Conservation (phyloP, 1,140 invertebrate genomes). For the Drosophila lacteicornis region DNA sequence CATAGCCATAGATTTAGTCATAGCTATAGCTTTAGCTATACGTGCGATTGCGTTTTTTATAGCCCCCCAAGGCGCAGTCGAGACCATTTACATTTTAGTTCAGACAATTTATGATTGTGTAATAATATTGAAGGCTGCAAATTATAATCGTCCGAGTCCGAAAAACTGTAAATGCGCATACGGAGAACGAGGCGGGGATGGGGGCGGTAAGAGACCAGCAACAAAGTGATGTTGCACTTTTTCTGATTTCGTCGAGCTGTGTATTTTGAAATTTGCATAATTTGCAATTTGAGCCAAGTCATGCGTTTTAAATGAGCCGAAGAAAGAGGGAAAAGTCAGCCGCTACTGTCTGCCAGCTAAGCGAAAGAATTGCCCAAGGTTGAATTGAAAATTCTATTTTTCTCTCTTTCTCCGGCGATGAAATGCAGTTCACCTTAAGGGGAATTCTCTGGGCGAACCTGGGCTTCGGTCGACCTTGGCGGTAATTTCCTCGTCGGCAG, state of each 20-base stretch:
- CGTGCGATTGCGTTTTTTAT: constrained; percentile 32
- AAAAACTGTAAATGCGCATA: constrained; percentile 31
- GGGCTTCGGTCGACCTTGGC: constrained; percentile 46
- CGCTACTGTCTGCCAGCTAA: constrained; percentile 18
- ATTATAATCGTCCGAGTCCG: constrained; percentile 43
- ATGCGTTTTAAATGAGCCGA: constrained; percentile 57
- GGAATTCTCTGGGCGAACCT: constrained; percentile 34
- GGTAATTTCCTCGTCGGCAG: constrained; percentile 50
- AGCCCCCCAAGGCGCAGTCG: constrained; percentile 35
- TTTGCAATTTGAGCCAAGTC: constrained; percentile 61
- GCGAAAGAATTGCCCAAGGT: constrained; percentile 47
- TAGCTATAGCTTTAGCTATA: constrained; percentile 25
- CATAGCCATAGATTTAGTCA: constrained; percentile 37
- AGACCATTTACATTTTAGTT: constrained; percentile 43
- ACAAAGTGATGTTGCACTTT: constrained; percentile 67
- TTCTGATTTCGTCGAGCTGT: constrained; percentile 32
- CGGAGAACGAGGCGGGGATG: background rate
- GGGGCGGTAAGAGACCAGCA: constrained; percentile 9
- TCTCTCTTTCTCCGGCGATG: constrained; percentile 26
- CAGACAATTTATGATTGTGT: constrained; percentile 58
- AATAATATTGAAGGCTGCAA: constrained; percentile 59
- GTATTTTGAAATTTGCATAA: constrained; percentile 64
- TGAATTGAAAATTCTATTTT: constrained; percentile 33
- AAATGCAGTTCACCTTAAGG: constrained; percentile 58
- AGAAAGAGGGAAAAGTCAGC: constrained; percentile 33